A percentile compares a stretch with the other conserved stretches of the same genome.
Conservation (phyloP, 2,113 vertebrate genomes). For the Gymnarchus niloticus region DNA sequence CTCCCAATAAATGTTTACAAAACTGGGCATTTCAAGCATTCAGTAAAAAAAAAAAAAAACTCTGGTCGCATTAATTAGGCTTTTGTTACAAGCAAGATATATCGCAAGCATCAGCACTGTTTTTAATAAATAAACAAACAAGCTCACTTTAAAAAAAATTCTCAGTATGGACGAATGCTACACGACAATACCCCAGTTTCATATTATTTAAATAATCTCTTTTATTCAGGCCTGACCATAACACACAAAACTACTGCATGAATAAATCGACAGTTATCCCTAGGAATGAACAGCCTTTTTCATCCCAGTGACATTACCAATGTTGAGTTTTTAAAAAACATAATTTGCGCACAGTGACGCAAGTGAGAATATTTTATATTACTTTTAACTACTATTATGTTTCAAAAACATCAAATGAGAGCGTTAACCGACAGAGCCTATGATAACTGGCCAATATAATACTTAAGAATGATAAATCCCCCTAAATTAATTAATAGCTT, state of each 20-base stretch:
- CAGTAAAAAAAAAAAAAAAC: neutral
- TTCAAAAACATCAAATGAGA: neutral
- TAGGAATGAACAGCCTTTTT: neutral
- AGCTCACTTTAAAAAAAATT: too few species aligned
- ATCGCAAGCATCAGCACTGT: neutral
- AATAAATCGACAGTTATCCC: neutral
- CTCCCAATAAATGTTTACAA: too few species aligned
- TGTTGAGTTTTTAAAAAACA: neutral
- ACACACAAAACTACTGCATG: neutral
- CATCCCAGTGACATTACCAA: neutral
- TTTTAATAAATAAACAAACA: neutral
- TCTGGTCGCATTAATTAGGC: neutral
- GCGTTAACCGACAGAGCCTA: neutral
- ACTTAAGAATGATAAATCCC: neutral
- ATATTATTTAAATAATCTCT: neutral
- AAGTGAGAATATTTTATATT: too few species aligned
- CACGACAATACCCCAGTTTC: neutral
- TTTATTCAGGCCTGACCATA: neutral
- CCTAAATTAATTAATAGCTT: neutral
- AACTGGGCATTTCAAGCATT: neutral
- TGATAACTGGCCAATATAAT: neutral
- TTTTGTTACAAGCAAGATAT: neutral
- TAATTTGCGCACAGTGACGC: neutral
- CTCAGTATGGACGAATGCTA: neutral
- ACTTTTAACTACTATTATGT: neutral